A percentile compares a stretch with the other conserved stretches of the same genome.
These are phyloP conservation scores for Ciona savignyi DNA, from an alignment of 23 tunicate species.

Conservation along the genomic window DNA sequence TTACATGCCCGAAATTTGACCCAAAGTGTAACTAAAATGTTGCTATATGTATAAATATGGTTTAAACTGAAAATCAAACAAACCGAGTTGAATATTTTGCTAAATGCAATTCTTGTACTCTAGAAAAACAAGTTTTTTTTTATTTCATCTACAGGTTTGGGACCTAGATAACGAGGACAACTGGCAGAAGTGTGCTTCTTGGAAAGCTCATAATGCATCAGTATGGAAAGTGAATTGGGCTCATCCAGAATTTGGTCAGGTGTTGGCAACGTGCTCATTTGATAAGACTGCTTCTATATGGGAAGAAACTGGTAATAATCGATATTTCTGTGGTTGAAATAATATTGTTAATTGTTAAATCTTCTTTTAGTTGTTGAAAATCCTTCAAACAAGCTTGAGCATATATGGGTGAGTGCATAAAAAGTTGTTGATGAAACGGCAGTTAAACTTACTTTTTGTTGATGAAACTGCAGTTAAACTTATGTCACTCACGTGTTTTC, in stretches of 20 bases:
- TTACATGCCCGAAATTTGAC: too few species aligned
- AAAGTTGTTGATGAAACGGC: too few species aligned
- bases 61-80: too few species aligned
- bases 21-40: too few species aligned
- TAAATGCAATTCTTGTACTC: too few species aligned
- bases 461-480: too few species aligned
- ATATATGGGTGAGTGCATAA: constrained; percentile 41
- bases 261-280: constrained; percentile 85
- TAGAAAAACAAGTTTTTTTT: too few species aligned
- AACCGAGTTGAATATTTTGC: too few species aligned
- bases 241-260: constrained; percentile 94
- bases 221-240: constrained; percentile 93
- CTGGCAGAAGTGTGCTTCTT: constrained; percentile 66
- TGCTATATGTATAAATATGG: too few species aligned
- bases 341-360: not conserved
- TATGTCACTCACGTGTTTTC: too few species aligned
- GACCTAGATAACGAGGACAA: constrained; percentile 65
- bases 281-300: constrained; percentile 80
- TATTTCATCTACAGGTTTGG: constrained; percentile 52
- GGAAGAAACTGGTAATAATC: constrained; percentile 74
- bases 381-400: constrained; percentile 17
- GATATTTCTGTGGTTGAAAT: not conserved
- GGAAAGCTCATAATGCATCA: constrained; percentile 90
- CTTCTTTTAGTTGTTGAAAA: constrained; percentile 23
- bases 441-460: too few species aligned